Percentiles rank a stretch among this genome's conserved stretches.
Evolutionary conservation across 2,888 invertebrate species (phyloP).

Genomic region (Polylopha cassiicola): DNA sequence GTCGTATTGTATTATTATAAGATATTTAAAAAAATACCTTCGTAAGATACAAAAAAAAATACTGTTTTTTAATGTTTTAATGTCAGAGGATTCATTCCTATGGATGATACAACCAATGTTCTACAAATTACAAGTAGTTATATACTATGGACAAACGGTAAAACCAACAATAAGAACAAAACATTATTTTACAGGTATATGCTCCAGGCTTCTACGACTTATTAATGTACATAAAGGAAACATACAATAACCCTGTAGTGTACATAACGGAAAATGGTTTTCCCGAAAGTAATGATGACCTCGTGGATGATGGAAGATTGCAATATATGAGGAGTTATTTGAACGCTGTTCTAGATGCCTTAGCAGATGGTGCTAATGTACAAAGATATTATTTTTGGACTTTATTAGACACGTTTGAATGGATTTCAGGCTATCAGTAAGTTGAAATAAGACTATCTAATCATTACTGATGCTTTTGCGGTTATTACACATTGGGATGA

Average conservation of each 20-base stretch:
- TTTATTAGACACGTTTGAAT: conserved; percentile 79
- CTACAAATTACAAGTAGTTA: too few relatives aligned
- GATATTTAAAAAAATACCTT: too few relatives aligned
- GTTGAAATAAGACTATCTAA: conserved; percentile 21
- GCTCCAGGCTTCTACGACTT: conserved; percentile 29
- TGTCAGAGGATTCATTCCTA: too few relatives aligned
- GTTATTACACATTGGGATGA: background rate
- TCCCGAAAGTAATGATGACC: conserved; percentile 41
- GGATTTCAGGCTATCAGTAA: conserved; percentile 69
- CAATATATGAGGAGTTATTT: conserved; percentile 47
- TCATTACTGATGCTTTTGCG: background rate
- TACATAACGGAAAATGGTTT: conserved; percentile 73
- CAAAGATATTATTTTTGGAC: conserved; percentile 75
- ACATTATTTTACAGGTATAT: conserved; percentile 25
- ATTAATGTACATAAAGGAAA: conserved; percentile 25
- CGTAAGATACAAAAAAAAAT: too few relatives aligned
- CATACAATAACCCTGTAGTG: conserved; percentile 26
- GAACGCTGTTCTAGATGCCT: conserved; percentile 44
- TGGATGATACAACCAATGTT: too few relatives aligned
- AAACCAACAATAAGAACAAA: conserved; percentile 1
- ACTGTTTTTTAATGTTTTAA: too few relatives aligned
- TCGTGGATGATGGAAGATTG: conserved; percentile 50
- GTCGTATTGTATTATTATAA: background rate
- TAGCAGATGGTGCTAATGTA: conserved; percentile 51
- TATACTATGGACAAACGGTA: too few relatives aligned